A percentile compares a stretch with the other conserved stretches of the same genome.
phyloP scores from a whole-genome alignment of 2,797 vertebrate species.

The Pangasius djambal region DNA sequence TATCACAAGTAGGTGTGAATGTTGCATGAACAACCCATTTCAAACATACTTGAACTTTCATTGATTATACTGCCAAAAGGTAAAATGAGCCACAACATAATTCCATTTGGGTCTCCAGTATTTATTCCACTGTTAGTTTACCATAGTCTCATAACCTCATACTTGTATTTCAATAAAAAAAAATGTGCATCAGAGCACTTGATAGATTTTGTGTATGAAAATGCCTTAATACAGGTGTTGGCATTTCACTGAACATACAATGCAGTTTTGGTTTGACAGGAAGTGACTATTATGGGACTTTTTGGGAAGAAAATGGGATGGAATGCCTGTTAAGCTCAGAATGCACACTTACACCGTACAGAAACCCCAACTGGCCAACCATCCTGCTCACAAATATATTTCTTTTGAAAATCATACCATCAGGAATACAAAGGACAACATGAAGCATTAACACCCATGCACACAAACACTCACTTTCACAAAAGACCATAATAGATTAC shows the following conservation, averaged over 20 bases:
- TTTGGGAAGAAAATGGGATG: conserved; percentile 48
- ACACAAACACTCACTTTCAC: conserved; percentile 52
- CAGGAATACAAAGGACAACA: conserved; percentile 59
- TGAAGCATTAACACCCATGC: conserved; percentile 33
- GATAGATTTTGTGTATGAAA: conserved; percentile 45
- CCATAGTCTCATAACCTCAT: neutral
- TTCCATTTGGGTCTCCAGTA: conserved; percentile 15
- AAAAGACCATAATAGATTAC: conserved; percentile 46
- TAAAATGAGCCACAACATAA: conserved; percentile 22
- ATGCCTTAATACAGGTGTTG: conserved; percentile 11
- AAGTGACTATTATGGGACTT: conserved; percentile 21
- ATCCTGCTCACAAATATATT: conserved; percentile 52
- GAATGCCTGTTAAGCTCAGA: conserved; percentile 72
- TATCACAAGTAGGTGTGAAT: neutral
- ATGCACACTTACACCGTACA: conserved; percentile 59
- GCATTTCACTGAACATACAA: conserved; percentile 7
- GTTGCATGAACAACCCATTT: conserved; percentile 3
- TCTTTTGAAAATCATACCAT: conserved; percentile 20
- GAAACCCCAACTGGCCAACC: conserved; percentile 60
- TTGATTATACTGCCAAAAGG: neutral
- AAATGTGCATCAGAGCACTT: neutral
- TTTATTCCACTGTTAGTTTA: neutral
- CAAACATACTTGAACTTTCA: neutral
- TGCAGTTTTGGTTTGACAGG: conserved; percentile 58
- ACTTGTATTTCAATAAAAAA: neutral